Evolutionary conservation across 2,888 invertebrate genomes (phyloP), one percentile per base, ranked within the genome.

Genomic region (Diarsia brunnea): DNA sequence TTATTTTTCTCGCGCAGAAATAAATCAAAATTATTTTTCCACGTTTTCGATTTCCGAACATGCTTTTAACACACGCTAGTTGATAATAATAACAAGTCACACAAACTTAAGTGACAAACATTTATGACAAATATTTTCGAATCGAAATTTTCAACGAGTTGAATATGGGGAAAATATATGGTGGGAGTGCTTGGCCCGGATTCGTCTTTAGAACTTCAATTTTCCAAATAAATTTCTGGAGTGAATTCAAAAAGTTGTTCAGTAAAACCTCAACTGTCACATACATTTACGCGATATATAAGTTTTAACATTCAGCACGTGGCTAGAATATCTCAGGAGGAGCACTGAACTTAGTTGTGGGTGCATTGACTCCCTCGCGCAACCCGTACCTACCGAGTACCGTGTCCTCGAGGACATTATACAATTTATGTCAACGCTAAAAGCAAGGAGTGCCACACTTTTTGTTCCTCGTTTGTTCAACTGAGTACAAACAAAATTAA

Each of bases 331-430:
- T 90, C 88, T 89, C 82, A 79, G 88, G 87, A 88, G 87, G 95
- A 91, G 93, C 94, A 93, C 82, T 95, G 95, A 95, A 95, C 95
- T 93, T 89, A 73, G 85, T 65, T 65, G 86, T 85, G 91, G 91
- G 95, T 93, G 91, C 95, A 93, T 91, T 95, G 95, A 95, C 95
- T 93, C 90, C 88, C 86, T 79, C 79, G 79, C 82, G 55, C 63
- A 78, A 77, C 74, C 82, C 82, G 79, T 86, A 87, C 87, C 71
- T 81, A 79, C 72, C 47, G 63, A 24, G 82, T 70, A 68, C 72
- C 47, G 66, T 31, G 82, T 81, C 69, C 87, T 89, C 88, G 85
- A 85, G 84, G 82, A 88, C 88, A 87, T 91, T 90, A 88, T 89
- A 90, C 88, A 90, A 90, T 90, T 89, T 87, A 91, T 89, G 87